Evolutionary conservation across 2,113 vertebrate species (phyloP).

Genomic region (Sinocyclocheilus rhinocerous): DNA sequence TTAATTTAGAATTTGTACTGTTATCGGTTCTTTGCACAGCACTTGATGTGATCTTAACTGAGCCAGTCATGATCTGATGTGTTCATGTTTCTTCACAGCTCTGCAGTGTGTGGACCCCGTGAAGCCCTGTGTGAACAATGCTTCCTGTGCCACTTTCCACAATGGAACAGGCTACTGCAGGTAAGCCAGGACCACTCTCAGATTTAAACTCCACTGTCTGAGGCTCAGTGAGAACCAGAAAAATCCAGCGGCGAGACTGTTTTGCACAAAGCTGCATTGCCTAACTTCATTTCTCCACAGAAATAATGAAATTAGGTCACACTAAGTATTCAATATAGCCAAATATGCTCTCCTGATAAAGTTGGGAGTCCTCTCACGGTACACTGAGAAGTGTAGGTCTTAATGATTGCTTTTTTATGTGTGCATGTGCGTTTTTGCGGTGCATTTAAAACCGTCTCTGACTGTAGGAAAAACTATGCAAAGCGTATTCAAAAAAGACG

Average conservation of each 20-base stretch:
- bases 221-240: neutral
- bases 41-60: too few relatives aligned
- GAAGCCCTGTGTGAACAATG: slow-evolving; percentile 88
- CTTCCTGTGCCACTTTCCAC: slow-evolving; percentile 81
- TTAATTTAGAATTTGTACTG: too few relatives aligned
- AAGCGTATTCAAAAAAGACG: slow-evolving; percentile 4
- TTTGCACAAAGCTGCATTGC: slow-evolving; percentile 1
- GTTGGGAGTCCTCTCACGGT: neutral
- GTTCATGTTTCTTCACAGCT: slow-evolving; percentile 73
- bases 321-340: slow-evolving; percentile 3
- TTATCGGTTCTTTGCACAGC: too few relatives aligned
- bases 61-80: slow-evolving; percentile 34
- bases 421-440: neutral
- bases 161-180: slow-evolving; percentile 93
- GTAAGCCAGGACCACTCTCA: slow-evolving; percentile 74
- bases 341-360: slow-evolving; percentile 10
- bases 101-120: slow-evolving; percentile 86
- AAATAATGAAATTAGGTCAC: slow-evolving; percentile 1
- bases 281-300: neutral
- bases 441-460: slow-evolving; percentile 2
- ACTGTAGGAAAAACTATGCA: slow-evolving; percentile 43
- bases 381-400: neutral
- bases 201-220: neutral
- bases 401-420: neutral
- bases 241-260: neutral